Base-by-base conservation (phyloP, 1,140 invertebrate species). In the Drosophila tropicalis region DNA sequence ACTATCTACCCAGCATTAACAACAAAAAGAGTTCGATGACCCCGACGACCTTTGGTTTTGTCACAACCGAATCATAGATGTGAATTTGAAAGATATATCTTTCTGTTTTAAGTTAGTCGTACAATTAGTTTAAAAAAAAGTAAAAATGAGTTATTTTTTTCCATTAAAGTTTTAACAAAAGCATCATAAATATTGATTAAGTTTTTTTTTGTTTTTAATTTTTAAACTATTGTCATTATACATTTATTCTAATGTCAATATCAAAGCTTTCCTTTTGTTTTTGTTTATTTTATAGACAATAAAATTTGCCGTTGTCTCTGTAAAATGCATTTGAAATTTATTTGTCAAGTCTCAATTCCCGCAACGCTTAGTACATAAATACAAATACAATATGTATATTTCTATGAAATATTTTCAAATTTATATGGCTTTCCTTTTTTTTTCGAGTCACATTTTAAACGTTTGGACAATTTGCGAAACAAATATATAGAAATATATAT, bases 381-480 rank as follows among this genome's bases (percentile, higher is more conserved):
- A 36, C 9, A 36, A 12, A 36, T 12, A 36, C 17, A 47, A 15
- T 17, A 47, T 47, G 29, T 29, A 47, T 9, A 17, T 47, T 47
- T 47, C 15, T 47, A 51, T 51, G 44, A 51, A 22, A 51, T 51
- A 51, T 69, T 47, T 58, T 57, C 12, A n/a, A 56, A 60, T 56
- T 69, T 29, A 13, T 61, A 5, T 40, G 36, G 22, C 22, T 0
- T 4, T 32, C 19, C 58, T 55, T 55, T 13, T 55, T 55, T n/a
- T 34, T 29, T 4, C 22, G 3, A 25, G 22, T 32, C 19, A 10
- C n/a, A 36, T 36, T 36, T 19, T 58, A 58, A 77, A 63, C 63
- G 67, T 41, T 77, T 74, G 40, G 47, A 70, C 62, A 77, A 74
- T 77, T 77, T 70, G 74, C 62, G 62, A 70, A 44, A 62, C 56